These are phyloP conservation scores for Heteronetta atricapilla DNA, from an alignment of 2,113 vertebrate genomes.

Conservation along the genomic window DNA sequence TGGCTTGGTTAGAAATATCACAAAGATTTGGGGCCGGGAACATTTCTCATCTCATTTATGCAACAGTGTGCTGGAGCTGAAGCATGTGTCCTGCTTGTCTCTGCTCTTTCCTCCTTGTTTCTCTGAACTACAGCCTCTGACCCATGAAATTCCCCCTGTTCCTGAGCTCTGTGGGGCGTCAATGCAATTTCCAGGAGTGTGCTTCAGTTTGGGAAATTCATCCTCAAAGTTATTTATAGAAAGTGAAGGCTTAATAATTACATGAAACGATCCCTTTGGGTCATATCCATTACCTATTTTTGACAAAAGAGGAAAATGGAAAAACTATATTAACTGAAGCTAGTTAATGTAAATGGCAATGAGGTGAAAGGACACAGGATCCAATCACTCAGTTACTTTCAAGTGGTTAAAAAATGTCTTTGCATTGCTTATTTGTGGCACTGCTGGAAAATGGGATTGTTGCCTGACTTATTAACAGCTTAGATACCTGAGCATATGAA, in stretches of 20 bases:
- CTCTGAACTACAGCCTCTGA: neutral
- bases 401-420: constrained; percentile 6
- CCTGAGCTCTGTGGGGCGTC: accelerated
- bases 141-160: neutral
- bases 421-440: neutral
- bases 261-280: neutral
- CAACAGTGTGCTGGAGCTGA: neutral
- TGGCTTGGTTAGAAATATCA: neutral
- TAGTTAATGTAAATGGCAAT: neutral
- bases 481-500: neutral
- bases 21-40: neutral
- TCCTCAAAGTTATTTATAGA: neutral
- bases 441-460: neutral
- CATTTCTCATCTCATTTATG: neutral
- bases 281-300: neutral
- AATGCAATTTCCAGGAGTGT: neutral
- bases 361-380: neutral
- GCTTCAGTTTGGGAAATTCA: neutral
- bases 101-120: neutral
- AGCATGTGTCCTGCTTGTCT: accelerated
- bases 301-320: neutral
- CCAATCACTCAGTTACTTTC: neutral
- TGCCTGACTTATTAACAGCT: neutral
- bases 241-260: constrained; percentile 9
- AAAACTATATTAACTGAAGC: neutral